Conservation (phyloP, 2,113 vertebrate species). For the Seriola rivoliana region DNA sequence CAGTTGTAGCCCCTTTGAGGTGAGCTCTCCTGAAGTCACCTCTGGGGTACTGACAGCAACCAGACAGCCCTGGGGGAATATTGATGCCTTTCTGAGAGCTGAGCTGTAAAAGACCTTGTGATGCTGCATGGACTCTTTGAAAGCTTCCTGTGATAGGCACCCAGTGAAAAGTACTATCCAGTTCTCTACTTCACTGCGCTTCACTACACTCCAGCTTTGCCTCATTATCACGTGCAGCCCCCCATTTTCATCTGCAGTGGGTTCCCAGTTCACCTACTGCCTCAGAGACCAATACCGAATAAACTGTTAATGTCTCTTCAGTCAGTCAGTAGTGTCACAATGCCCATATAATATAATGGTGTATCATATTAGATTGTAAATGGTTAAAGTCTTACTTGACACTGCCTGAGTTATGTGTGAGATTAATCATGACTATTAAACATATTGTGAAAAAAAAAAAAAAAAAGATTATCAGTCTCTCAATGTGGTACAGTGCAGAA, state of each 20-base stretch:
- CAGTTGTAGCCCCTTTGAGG: conserved; percentile 45
- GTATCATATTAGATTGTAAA: neutral
- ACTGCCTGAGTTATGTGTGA: conserved; percentile 23
- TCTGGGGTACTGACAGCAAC: conserved; percentile 59
- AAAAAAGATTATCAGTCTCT: conserved; percentile 19
- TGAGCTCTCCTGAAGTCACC: conserved; percentile 62
- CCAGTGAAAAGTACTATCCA: conserved; percentile 54
- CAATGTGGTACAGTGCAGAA: conserved; percentile 14
- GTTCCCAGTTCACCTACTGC: conserved; percentile 49
- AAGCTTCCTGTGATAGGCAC: conserved; percentile 70
- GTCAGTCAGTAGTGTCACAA: conserved; percentile 16
- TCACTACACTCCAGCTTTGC: conserved; percentile 50
- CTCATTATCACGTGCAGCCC: conserved; percentile 48
- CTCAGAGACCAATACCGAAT: conserved; percentile 23
- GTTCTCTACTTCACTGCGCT: conserved; percentile 63
- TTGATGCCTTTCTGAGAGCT: conserved; percentile 61
- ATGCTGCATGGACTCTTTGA: conserved; percentile 64
- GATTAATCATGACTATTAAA: conserved; percentile 39
- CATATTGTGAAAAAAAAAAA: neutral
- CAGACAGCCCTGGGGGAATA: conserved; percentile 63
- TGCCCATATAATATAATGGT: neutral
- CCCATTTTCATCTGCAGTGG: conserved; percentile 47
- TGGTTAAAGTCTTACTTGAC: neutral
- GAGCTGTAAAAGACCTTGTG: conserved; percentile 64
- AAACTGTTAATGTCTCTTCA: conserved; percentile 21